Conservation (phyloP, 2,888 invertebrate genomes). For the Lasioglossum calceatum region DNA sequence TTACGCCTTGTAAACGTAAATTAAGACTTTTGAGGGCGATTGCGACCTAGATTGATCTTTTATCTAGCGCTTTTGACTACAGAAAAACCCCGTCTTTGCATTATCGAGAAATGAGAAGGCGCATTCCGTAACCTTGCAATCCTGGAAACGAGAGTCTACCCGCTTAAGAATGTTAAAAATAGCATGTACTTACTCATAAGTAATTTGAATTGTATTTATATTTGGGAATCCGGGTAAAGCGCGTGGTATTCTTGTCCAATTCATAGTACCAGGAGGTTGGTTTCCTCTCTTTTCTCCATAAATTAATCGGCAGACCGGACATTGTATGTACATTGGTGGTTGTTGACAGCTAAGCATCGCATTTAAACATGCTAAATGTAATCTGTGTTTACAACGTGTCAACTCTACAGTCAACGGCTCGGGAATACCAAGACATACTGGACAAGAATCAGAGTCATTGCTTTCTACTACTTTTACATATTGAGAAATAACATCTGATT, state of each 20-base stretch:
- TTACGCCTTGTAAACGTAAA: too few species aligned
- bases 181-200: constrained; percentile 88
- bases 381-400: constrained; percentile 91
- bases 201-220: constrained; percentile 92
- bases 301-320: constrained; percentile 93
- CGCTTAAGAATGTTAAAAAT: neutral
- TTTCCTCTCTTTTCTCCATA: constrained; percentile 93
- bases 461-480: constrained; percentile 89
- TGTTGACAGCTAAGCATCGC: constrained; percentile 90
- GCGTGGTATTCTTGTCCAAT: constrained; percentile 90
- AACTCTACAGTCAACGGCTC: constrained; percentile 87
- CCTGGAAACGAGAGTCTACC: too few species aligned
- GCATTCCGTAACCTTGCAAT: too few species aligned
- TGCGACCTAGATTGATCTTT: too few species aligned
- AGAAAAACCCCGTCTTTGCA: too few species aligned
- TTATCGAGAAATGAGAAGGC: too few species aligned
- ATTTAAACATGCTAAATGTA: constrained; percentile 92
- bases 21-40: too few species aligned
- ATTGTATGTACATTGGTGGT: constrained; percentile 90
- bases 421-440: constrained; percentile 88
- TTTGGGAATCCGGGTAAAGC: constrained; percentile 89
- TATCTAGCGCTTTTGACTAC: too few species aligned
- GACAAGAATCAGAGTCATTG: constrained; percentile 90
- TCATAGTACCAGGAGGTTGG: constrained; percentile 94
- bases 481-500: constrained; percentile 88